phyloP scores from a whole-genome alignment of 1,140 invertebrate species.

The Nephila pilipes region DNA sequence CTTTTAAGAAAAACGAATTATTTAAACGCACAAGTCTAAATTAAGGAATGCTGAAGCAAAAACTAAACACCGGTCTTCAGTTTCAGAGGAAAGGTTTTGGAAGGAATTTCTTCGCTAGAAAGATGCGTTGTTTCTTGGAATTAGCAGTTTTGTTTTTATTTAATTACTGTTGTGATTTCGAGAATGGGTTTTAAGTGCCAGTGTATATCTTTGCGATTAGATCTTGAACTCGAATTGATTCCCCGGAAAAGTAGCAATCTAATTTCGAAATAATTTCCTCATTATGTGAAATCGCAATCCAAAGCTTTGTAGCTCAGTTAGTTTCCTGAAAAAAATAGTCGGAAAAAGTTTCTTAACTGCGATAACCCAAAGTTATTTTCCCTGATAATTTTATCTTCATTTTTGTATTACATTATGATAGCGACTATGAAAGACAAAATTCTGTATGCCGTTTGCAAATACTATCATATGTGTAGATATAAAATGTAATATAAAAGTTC shows the following conservation, averaged over 20 bases:
- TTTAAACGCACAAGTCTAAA: neutral
- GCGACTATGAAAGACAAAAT: too few species aligned
- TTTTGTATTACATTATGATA: too few species aligned
- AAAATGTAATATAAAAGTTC: too few species aligned
- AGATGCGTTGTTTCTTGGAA: neutral
- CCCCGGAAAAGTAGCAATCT: neutral
- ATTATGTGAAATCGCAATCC: too few species aligned
- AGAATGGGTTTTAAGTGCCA: neutral
- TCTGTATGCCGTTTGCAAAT: too few species aligned
- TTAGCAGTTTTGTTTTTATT: conserved; percentile 27
- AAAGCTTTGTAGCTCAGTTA: too few species aligned
- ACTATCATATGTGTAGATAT: too few species aligned
- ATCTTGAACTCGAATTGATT: neutral
- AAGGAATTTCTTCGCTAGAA: neutral
- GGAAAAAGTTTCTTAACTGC: too few species aligned
- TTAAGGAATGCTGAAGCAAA: neutral
- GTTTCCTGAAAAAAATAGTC: too few species aligned
- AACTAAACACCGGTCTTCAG: neutral
- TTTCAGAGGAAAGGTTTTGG: neutral
- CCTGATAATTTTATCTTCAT: too few species aligned
- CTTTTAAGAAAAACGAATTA: conserved; percentile 47
- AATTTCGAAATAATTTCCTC: too few species aligned
- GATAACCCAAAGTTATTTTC: too few species aligned
- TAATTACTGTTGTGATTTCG: conserved; percentile 1
- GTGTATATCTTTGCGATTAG: neutral